Evolutionary conservation across 2,888 invertebrate species (phyloP).

Genomic region (Melinaea marsaeus): DNA sequence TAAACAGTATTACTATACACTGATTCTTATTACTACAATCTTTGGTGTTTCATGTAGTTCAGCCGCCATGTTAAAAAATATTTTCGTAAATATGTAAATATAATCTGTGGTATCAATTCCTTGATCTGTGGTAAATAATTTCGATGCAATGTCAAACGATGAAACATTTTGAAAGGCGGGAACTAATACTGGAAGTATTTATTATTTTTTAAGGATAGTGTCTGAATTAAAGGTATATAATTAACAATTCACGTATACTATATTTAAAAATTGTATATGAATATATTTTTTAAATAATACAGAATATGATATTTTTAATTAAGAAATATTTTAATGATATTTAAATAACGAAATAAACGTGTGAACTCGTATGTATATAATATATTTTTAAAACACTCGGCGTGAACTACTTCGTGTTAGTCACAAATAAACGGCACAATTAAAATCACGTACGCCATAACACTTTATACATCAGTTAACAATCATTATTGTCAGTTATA

Average conservation of each 20-base stretch:
- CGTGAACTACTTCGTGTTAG: constrained; percentile 59
- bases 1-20: constrained; percentile 73
- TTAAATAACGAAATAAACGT: constrained; percentile 7
- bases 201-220: too few species aligned
- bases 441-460: constrained; percentile 70
- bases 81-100: constrained; percentile 17
- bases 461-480: constrained; percentile 77
- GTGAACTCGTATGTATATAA: constrained; percentile 12
- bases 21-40: constrained; percentile 57
- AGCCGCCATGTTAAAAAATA: constrained; percentile 51
- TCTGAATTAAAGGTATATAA: too few species aligned
- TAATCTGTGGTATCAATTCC: constrained; percentile 19
- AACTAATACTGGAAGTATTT: too few species aligned
- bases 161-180: too few species aligned
- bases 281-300: too few species aligned
- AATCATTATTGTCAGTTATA: constrained; percentile 79
- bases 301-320: background rate
- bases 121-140: background rate
- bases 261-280: too few species aligned
- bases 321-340: constrained; percentile 11
- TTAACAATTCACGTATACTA: too few species aligned
- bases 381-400: constrained; percentile 41
- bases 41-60: constrained; percentile 69
- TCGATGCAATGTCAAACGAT: background rate
- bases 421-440: constrained; percentile 52